A percentile compares a stretch with the other conserved stretches of the same genome.
These are phyloP conservation scores for Charadrius vociferus DNA, from an alignment of 2,113 vertebrate genomes.

Conservation along the genomic window DNA sequence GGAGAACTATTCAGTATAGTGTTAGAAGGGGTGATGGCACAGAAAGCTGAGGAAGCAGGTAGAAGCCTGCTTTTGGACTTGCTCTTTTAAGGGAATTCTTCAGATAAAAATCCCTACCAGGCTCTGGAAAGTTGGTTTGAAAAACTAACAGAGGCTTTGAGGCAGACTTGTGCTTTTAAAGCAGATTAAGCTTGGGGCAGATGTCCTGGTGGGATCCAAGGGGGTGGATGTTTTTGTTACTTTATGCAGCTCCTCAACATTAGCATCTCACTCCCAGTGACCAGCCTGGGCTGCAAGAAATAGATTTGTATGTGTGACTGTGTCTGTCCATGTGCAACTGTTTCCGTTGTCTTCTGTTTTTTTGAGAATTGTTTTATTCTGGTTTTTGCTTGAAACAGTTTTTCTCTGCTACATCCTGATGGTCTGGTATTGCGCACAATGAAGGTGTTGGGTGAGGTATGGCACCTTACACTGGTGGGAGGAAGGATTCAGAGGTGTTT, in stretches of 20 bases:
- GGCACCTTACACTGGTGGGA: not conserved
- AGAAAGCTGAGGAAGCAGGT: not conserved
- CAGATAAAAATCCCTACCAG: not conserved
- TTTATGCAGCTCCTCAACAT: not conserved
- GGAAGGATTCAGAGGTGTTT: not conserved
- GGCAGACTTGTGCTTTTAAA: not conserved
- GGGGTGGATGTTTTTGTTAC: too few relatives aligned
- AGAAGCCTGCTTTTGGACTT: not conserved
- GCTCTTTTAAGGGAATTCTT: not conserved
- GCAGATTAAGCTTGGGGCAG: not conserved
- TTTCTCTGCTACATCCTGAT: not conserved
- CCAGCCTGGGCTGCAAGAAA: not conserved
- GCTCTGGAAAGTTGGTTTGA: not conserved
- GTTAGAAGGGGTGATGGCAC: not conserved
- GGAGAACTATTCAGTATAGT: rapidly evolving
- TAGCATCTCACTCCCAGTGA: not conserved
- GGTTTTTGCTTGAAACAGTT: not conserved
- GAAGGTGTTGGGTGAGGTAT: not conserved
- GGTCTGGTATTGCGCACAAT: not conserved
- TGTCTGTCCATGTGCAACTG: not conserved
- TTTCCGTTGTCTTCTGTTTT: not conserved
- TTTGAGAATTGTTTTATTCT: too few relatives aligned
- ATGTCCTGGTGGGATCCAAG: not conserved
- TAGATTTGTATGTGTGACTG: not conserved
- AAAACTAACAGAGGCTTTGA: not conserved